A percentile compares a stretch with the other conserved stretches of the same genome.
Conservation (phyloP, 1,140 invertebrate species). For the Pseudomyrmex dendroicus region DNA sequence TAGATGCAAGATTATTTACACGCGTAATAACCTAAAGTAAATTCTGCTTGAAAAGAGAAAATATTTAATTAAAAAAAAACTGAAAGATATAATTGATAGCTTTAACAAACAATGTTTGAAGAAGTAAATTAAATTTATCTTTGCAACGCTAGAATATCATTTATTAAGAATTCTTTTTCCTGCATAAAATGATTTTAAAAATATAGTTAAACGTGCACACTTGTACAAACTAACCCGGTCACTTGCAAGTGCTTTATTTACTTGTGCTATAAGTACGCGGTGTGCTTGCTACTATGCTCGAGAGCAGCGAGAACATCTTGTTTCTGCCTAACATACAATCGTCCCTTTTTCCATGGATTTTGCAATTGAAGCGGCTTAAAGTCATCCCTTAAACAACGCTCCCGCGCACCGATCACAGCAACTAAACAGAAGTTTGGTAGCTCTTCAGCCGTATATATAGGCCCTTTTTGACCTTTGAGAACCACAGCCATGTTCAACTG, state of each 20-base stretch:
- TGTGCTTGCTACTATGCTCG: slow-evolving; percentile 92
- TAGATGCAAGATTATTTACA: slow-evolving; percentile 59
- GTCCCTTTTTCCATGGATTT: slow-evolving; percentile 97
- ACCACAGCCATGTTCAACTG: slow-evolving; percentile 97
- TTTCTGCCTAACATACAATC: slow-evolving; percentile 95
- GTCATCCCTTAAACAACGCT: slow-evolving; percentile 96
- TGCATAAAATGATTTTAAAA: slow-evolving; percentile 27
- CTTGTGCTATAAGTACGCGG: slow-evolving; percentile 85
- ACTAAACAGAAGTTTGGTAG: slow-evolving; percentile 96
- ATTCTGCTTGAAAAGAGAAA: slow-evolving; percentile 14
- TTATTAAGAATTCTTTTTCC: slow-evolving; percentile 12
- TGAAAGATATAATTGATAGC: neutral
- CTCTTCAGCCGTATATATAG: slow-evolving; percentile 92
- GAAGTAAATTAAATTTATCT: neutral
- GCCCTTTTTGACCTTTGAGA: slow-evolving; percentile 93
- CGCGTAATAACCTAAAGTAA: slow-evolving; percentile 19
- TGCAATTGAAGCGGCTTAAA: slow-evolving; percentile 96
- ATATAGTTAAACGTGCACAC: neutral
- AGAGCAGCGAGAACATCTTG: slow-evolving; percentile 94
- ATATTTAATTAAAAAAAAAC: slow-evolving; percentile 1
- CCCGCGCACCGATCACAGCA: slow-evolving; percentile 96
- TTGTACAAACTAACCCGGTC: neutral
- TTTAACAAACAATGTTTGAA: slow-evolving; percentile 5
- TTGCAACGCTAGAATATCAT: neutral
- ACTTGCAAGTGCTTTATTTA: neutral